phyloP scores from a whole-genome alignment of 1,140 invertebrate species.

The Bemisia tabaci region DNA sequence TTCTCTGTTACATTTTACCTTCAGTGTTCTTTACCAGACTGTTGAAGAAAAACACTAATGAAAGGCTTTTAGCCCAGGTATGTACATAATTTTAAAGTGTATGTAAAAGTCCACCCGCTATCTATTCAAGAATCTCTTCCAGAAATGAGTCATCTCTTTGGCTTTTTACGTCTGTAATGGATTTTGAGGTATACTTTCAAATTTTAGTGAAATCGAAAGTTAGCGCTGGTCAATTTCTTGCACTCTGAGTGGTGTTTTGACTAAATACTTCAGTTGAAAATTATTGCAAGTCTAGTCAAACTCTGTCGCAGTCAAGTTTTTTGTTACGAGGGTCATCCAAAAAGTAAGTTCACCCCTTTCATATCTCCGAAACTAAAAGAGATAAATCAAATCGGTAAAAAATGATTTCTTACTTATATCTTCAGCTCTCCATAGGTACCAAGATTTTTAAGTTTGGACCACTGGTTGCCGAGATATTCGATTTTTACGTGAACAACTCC shows the following conservation, averaged over 20 bases:
- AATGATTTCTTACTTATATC: too few species aligned
- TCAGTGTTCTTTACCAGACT: constrained; percentile 59
- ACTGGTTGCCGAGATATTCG: too few species aligned
- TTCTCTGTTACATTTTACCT: constrained; percentile 85
- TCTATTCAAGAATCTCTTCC: not conserved
- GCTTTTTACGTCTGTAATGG: not conserved
- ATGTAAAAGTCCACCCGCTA: not conserved
- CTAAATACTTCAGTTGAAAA: too few species aligned
- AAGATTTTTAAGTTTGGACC: too few species aligned
- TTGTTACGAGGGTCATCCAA: too few species aligned
- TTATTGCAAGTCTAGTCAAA: too few species aligned
- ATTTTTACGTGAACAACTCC: too few species aligned
- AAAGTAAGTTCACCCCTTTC: too few species aligned
- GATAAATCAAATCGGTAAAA: too few species aligned
- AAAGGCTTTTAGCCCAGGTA: constrained; percentile 53
- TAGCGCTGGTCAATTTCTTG: not conserved
- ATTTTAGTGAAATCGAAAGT: not conserved
- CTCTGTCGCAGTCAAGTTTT: too few species aligned
- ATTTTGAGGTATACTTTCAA: not conserved
- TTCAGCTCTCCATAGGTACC: too few species aligned
- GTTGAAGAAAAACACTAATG: constrained; percentile 56
- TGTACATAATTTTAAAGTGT: constrained; percentile 10
- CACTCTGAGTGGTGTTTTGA: constrained; percentile 7
- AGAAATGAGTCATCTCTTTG: not conserved
- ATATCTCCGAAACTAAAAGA: too few species aligned